Conservation (phyloP, 2,113 vertebrate species). For the Cromileptes altivelis region DNA sequence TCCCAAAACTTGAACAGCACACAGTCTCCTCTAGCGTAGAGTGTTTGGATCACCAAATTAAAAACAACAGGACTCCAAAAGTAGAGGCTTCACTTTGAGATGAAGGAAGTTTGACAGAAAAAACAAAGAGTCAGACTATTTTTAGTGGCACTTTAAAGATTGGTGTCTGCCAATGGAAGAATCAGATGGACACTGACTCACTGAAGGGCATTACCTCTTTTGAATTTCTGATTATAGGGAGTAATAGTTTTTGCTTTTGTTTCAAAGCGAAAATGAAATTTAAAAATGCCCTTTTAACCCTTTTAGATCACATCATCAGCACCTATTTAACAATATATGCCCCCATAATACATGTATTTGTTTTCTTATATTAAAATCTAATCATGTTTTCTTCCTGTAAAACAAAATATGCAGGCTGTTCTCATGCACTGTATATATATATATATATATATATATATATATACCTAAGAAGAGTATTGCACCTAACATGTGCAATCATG, state of each 20-base stretch:
- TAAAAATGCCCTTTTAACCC: too few species aligned
- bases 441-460: too few species aligned
- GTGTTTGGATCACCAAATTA: not conserved
- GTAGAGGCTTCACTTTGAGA: not conserved
- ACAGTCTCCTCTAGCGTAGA: not conserved
- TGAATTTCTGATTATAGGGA: not conserved
- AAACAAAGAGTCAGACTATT: not conserved
- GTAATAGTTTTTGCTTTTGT: not conserved
- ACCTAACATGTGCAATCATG: too few species aligned
- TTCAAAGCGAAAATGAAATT: too few species aligned
- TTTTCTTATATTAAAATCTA: too few species aligned
- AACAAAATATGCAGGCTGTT: too few species aligned
- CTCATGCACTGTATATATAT: too few species aligned
- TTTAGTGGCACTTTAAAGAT: not conserved
- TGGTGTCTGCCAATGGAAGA: not conserved
- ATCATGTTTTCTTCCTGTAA: too few species aligned
- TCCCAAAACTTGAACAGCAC: not conserved
- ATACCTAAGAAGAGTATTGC: too few species aligned
- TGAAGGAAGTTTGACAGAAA: slow-evolving; percentile 11
- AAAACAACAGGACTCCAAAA: not conserved
- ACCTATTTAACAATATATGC: too few species aligned
- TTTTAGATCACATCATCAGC: too few species aligned
- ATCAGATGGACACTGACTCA: not conserved
- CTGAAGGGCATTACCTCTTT: not conserved
- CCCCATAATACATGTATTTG: too few species aligned